Evolutionary conservation across 2,888 invertebrate species (phyloP).

Genomic region (Acleris sparsana): DNA sequence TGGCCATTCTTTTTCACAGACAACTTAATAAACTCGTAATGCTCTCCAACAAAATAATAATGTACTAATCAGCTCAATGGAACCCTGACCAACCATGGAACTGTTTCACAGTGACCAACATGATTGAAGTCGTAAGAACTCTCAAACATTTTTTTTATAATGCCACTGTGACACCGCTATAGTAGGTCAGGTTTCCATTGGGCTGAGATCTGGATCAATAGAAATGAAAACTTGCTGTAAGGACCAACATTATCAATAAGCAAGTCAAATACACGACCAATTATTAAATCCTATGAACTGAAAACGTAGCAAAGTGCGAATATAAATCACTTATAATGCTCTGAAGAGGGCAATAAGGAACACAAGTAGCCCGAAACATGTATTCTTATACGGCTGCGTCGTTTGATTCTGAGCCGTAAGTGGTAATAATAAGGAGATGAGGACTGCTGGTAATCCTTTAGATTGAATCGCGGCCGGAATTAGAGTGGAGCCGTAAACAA

Average conservation of each 20-base stretch:
- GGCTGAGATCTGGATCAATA: no score
- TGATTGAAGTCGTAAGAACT: no score
- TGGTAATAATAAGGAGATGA: not conserved
- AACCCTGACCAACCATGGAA: no score
- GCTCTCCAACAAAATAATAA: no score
- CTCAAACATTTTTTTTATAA: no score
- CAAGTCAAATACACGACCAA: not conserved
- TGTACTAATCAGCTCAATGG: no score
- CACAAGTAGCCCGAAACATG: not conserved
- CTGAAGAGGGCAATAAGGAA: conserved; percentile 9
- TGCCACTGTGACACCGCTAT: no score
- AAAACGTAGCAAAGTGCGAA: conserved; percentile 3
- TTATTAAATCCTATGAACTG: conserved; percentile 3
- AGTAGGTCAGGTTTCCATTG: no score
- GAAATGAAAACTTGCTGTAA: not conserved
- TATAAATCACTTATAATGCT: conserved; percentile 9
- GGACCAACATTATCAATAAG: not conserved
- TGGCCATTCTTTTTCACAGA: no score
- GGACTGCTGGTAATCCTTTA: conserved; percentile 5
- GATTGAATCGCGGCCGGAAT: conserved; percentile 7
- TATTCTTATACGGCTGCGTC: not conserved
- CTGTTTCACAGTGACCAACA: no score
- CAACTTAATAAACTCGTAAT: no score
- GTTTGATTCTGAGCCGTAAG: not conserved
- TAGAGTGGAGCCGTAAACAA: conserved; percentile 6